Conservation (phyloP, 2,113 vertebrate genomes). For the Pollimyrus isidori region DNA sequence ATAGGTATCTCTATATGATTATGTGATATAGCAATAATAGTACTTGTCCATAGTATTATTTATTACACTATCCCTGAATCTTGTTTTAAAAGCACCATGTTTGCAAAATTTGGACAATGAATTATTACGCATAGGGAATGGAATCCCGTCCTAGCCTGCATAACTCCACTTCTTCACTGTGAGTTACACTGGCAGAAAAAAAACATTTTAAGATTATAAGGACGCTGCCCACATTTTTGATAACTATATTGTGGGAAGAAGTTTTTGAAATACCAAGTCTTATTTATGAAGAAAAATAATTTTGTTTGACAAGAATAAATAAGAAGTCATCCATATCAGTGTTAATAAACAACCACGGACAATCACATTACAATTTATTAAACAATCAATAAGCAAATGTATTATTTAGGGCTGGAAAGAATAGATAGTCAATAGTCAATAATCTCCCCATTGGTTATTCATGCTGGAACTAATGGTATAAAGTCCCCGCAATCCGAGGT, state of each 20-base stretch:
- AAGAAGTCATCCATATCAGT: background rate
- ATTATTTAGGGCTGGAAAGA: background rate
- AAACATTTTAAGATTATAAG: background rate
- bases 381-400: background rate
- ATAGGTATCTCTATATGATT: background rate
- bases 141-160: background rate
- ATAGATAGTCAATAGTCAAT: background rate
- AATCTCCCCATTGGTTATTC: background rate
- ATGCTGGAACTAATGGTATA: background rate
- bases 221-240: background rate
- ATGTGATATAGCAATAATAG: background rate
- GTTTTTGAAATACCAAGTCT: background rate
- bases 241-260: background rate
- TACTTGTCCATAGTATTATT: background rate
- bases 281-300: background rate
- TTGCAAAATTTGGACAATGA: background rate
- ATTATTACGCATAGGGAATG: background rate
- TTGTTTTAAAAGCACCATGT: background rate
- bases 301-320: background rate
- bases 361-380: background rate
- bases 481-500: background rate
- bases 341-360: background rate
- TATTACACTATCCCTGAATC: background rate
- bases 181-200: background rate
- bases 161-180: background rate